Conservation (phyloP, 2,888 invertebrate genomes). For the Andricus quercusramuli region DNA sequence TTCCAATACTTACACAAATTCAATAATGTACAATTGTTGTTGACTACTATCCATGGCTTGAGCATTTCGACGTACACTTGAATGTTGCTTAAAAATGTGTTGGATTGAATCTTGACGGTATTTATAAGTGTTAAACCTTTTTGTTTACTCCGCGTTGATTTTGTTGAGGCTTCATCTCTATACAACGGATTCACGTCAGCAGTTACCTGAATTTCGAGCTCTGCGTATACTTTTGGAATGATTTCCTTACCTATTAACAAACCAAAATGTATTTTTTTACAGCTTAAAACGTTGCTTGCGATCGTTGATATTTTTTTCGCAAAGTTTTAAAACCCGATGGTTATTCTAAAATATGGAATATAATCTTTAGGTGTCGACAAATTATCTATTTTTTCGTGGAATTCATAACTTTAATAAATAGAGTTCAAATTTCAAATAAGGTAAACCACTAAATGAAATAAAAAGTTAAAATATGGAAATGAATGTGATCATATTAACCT, state of each 20-base stretch:
- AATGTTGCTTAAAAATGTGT: slow-evolving; percentile 83
- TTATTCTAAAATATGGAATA: no score
- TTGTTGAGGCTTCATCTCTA: slow-evolving; percentile 68
- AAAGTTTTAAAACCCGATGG: no score
- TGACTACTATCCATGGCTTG: slow-evolving; percentile 81
- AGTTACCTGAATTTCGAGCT: slow-evolving; percentile 80
- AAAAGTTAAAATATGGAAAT: no score
- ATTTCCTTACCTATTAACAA: slow-evolving; percentile 54
- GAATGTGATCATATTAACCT: no score
- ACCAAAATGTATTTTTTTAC: background rate
- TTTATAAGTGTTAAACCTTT: slow-evolving; percentile 79
- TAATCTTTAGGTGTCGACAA: no score
- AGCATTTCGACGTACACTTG: slow-evolving; percentile 83
- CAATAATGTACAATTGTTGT: slow-evolving; percentile 76
- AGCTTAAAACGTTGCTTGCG: no score
- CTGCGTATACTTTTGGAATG: slow-evolving; percentile 72
- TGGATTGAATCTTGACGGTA: slow-evolving; percentile 82
- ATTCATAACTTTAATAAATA: no score
- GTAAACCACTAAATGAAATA: no score
- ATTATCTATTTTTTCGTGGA: no score
- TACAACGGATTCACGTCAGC: slow-evolving; percentile 74
- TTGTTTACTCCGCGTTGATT: slow-evolving; percentile 54
- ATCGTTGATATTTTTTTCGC: no score
- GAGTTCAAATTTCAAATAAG: no score
- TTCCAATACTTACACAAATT: slow-evolving; percentile 74